Evolutionary conservation across 2,797 vertebrate species (phyloP).

Genomic region (Hybognathus amarus): DNA sequence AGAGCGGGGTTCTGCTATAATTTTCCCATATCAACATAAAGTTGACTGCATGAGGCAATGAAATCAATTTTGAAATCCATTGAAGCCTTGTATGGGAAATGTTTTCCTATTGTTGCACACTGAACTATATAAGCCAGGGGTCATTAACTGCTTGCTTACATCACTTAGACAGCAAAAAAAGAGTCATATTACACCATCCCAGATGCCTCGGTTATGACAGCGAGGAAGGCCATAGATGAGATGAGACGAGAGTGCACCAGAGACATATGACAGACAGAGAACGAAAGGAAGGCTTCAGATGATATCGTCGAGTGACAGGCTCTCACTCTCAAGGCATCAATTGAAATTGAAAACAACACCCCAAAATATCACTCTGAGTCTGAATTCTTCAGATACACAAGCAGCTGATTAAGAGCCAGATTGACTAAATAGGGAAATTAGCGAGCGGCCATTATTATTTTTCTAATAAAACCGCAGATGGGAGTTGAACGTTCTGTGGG

Average conservation of each 20-base stretch:
- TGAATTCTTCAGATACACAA: background rate
- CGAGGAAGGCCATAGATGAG: conserved; percentile 14
- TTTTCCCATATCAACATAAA: background rate
- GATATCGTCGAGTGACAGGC: background rate
- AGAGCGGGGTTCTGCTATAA: background rate
- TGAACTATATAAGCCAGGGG: conserved; percentile 4
- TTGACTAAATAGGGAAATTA: background rate
- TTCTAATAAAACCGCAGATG: background rate
- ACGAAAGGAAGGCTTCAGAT: background rate
- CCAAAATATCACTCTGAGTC: background rate
- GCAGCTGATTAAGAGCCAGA: background rate
- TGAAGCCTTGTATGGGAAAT: background rate
- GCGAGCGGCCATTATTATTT: background rate
- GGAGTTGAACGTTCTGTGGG: background rate
- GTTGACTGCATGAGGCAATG: background rate
- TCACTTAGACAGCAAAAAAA: conserved; percentile 13
- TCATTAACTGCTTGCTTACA: conserved; percentile 6
- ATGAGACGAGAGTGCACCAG: conserved; percentile 13
- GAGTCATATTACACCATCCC: conserved; percentile 6
- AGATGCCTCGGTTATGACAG: conserved; percentile 11
- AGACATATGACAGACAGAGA: conserved; percentile 1
- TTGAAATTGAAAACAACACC: conserved; percentile 3
- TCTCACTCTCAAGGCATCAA: conserved; percentile 10
- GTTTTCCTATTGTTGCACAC: background rate
- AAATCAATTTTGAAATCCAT: background rate